Conservation (phyloP, 2,113 vertebrate species). For the Chaenocephalus aceratus region DNA sequence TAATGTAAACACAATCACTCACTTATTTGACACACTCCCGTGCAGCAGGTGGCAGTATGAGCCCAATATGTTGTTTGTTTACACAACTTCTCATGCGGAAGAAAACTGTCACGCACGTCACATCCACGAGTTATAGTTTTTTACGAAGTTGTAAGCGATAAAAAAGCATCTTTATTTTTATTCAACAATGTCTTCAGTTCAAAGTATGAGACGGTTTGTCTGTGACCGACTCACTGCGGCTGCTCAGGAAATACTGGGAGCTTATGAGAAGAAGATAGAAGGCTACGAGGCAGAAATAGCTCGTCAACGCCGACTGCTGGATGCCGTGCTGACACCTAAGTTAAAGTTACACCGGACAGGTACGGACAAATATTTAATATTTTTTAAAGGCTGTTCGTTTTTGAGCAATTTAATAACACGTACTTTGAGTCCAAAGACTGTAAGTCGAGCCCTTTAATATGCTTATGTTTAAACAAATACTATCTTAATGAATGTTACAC, state of each 20-base stretch:
- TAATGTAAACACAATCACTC: no score
- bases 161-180: background rate
- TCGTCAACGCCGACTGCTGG: slow-evolving; percentile 61
- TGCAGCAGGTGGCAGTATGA: background rate
- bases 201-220: slow-evolving; percentile 63
- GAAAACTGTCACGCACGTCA: background rate
- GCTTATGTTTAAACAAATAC: no score
- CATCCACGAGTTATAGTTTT: background rate
- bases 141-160: background rate
- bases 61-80: background rate
- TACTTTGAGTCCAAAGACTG: no score
- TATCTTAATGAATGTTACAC: background rate
- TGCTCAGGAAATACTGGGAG: slow-evolving; percentile 66
- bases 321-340: slow-evolving; percentile 12
- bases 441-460: no score
- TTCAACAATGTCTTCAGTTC: slow-evolving; percentile 48
- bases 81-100: background rate
- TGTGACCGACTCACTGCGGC: slow-evolving; percentile 64
- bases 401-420: background rate
- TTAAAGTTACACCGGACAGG: slow-evolving; percentile 41
- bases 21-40: background rate
- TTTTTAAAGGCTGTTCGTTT: fast-evolving
- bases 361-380: background rate
- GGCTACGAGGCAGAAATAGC: slow-evolving; percentile 56
- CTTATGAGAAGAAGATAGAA: slow-evolving; percentile 49